A percentile compares a stretch with the other conserved stretches of the same genome.
Evolutionary conservation across 2,888 invertebrate genomes (phyloP).

Genomic region (Venusia cambrica): DNA sequence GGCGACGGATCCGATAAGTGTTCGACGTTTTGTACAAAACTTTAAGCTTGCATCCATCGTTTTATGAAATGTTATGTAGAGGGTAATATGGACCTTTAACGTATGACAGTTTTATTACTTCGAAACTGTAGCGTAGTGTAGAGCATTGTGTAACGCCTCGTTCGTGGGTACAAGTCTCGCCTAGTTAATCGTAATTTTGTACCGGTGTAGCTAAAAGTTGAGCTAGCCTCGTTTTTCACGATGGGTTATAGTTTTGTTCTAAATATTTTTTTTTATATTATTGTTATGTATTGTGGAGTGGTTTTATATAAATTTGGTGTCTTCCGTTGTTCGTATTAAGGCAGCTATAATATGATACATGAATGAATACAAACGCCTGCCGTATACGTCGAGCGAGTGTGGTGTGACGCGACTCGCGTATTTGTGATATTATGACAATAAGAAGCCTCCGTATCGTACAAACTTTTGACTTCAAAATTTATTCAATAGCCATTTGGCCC

Average conservation of each 20-base stretch:
- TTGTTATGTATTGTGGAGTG: constrained; percentile 24
- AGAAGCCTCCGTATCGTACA: constrained; percentile 49
- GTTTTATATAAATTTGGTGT: constrained; percentile 47
- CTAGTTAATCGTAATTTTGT: too few species aligned
- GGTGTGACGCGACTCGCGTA: constrained; percentile 17
- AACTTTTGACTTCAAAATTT: constrained; percentile 40
- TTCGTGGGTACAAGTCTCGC: too few species aligned
- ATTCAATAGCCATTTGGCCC: constrained; percentile 33
- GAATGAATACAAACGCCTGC: constrained; percentile 22
- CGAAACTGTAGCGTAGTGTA: too few species aligned
- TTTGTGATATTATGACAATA: constrained; percentile 74
- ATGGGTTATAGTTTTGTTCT: constrained; percentile 41
- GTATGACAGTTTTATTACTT: too few species aligned
- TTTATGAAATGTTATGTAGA: too few species aligned
- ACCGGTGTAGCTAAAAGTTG: too few species aligned
- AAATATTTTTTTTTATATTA: constrained; percentile 53
- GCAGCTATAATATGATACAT: constrained; percentile 37
- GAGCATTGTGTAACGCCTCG: too few species aligned
- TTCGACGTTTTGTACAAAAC: too few species aligned
- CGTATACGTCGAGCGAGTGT: constrained; percentile 12
- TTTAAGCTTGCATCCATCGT: too few species aligned
- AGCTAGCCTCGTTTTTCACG: too few species aligned
- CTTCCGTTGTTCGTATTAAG: constrained; percentile 57
- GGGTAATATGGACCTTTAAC: too few species aligned
- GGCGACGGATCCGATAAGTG: too few species aligned